Percentiles rank a stretch among this genome's conserved stretches.
Evolutionary conservation across 1,140 invertebrate species (phyloP).

Genomic region (Trachymyrmex septentrionalis): DNA sequence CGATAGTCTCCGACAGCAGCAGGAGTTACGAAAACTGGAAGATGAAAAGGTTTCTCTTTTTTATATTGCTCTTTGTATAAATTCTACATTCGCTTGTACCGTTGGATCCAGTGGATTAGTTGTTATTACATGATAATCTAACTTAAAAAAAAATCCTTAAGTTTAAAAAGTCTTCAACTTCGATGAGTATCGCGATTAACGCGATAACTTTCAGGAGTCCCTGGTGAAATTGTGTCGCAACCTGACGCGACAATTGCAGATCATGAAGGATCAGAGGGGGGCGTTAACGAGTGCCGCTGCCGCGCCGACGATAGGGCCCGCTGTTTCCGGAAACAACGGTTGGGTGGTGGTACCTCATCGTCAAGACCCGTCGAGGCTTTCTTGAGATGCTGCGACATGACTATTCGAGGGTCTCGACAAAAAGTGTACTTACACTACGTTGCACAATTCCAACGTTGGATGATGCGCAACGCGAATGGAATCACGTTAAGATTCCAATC

Average conservation of each 20-base stretch:
- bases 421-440: constrained; percentile 9
- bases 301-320: constrained; percentile 63
- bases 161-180: neutral
- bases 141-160: neutral
- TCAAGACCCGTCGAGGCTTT: constrained; percentile 79
- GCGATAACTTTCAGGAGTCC: constrained; percentile 86
- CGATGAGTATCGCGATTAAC: constrained; percentile 11
- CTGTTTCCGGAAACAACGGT: constrained; percentile 79
- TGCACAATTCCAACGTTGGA: neutral
- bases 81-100: neutral
- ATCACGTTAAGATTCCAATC: constrained; percentile 38
- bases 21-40: constrained; percentile 88
- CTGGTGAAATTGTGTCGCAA: constrained; percentile 89
- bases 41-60: constrained; percentile 89
- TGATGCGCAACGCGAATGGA: constrained; percentile 9
- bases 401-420: constrained; percentile 4
- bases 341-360: constrained; percentile 83
- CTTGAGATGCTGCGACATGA: constrained; percentile 64
- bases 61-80: neutral
- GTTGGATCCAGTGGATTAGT: neutral
- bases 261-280: constrained; percentile 82
- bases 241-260: constrained; percentile 88
- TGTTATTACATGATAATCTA: neutral
- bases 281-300: constrained; percentile 41
- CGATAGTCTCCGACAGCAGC: constrained; percentile 88